phyloP scores from a whole-genome alignment of 2,797 vertebrate genomes.

The Petrocephalus schoutedeni region DNA sequence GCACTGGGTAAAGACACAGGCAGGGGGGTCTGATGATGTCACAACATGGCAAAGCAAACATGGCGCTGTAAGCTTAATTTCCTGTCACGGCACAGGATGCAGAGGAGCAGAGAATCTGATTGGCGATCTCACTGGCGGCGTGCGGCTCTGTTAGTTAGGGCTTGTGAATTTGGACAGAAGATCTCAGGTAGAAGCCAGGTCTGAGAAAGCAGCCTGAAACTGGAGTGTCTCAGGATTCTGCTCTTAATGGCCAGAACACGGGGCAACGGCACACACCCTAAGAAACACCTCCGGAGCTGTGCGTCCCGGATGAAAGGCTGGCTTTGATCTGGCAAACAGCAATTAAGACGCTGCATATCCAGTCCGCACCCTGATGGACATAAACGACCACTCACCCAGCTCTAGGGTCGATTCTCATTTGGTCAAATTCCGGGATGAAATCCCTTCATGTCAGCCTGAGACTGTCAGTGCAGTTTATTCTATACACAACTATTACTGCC shows the following conservation, averaged over 20 bases:
- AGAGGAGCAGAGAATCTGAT: background rate
- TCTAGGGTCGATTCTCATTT: background rate
- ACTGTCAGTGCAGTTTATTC: background rate
- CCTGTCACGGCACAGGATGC: too few species aligned
- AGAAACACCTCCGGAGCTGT: slow-evolving; percentile 24
- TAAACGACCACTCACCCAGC: background rate
- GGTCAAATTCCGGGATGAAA: background rate
- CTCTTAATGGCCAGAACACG: slow-evolving; percentile 28
- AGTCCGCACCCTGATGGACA: background rate
- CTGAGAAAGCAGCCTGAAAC: background rate
- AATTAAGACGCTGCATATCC: slow-evolving; percentile 10
- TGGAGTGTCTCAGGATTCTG: background rate
- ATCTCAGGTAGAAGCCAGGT: background rate
- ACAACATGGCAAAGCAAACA: background rate
- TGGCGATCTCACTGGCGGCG: background rate
- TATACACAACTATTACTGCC: background rate
- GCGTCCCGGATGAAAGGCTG: background rate
- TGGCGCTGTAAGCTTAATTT: background rate
- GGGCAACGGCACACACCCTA: slow-evolving; percentile 42
- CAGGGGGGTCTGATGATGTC: background rate
- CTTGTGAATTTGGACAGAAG: background rate
- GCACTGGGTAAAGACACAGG: background rate
- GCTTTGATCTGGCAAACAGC: slow-evolving; percentile 22
- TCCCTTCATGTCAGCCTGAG: background rate
- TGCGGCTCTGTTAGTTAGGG: background rate